Evolutionary conservation across 2,888 invertebrate species (phyloP), one percentile per base, ranked within the genome.

Genomic region (Mayetiola destructor): DNA sequence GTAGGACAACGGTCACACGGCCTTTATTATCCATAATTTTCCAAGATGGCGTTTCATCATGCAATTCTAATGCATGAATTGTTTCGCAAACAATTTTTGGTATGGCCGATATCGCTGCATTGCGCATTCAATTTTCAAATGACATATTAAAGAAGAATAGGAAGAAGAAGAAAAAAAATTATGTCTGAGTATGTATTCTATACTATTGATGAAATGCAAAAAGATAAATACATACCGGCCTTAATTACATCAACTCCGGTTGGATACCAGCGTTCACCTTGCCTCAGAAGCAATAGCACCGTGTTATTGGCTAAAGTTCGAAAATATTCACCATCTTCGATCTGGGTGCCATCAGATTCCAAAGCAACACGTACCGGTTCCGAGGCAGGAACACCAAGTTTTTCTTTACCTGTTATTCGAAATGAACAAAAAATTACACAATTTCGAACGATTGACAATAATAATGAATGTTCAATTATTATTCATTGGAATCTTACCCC

Each of bases 1-100:
- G 91, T 73, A 93, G 79, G 73, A 93, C 92, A 77, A 93, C 91
- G 69, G 93, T 93, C 78, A 93, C 89, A 73, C 91, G 85, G 73
- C 92, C 93, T 79, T 91, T 90, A 82, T 91, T 91, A 84, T 93
- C 93, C 91, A 92, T 92, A 79, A 93, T 92, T 78, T 93, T 93
- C 93, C 93, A 93, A 77, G 91, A 90, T 71, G 93, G 92, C 73
- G 91, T 90, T 77, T 92, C 91, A 87, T 91, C 89, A 79, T 91
- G 91, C 73, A 93, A 79, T 76, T 92, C 90, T 79, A 93, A 78
- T 64, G 91, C 90, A 80, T 90, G 88, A 73, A 93, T 91, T 70
- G 93, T 92, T 79, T 93, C 93, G 82, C 92, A 93, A 75, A 93
- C 92, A 80, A 93, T 93, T 78, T 88, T 87, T 67, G 95, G 95